A percentile compares a stretch with the other conserved stretches of the same genome.
Conservation (phyloP, 2,113 vertebrate species). For the Bagarius yarrelli region DNA sequence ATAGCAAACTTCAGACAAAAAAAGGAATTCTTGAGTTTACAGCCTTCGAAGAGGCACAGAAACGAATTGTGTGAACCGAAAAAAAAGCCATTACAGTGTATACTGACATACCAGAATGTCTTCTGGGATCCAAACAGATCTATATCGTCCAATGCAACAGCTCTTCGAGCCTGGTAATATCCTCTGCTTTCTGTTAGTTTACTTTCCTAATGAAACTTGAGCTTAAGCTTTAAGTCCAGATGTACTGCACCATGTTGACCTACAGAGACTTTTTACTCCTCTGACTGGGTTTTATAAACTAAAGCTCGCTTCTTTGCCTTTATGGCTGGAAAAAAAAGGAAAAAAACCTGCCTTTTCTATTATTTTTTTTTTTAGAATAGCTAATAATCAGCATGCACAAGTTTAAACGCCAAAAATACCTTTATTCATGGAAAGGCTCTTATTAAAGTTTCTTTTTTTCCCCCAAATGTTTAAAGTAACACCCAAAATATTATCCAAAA, state of each 20-base stretch:
- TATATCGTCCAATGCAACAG: conserved; percentile 29
- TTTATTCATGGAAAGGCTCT: not conserved
- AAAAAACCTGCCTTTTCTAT: not conserved
- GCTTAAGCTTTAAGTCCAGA: conserved; percentile 21
- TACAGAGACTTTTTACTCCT: conserved; percentile 3
- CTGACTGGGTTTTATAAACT: not conserved
- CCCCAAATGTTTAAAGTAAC: conserved; percentile 26
- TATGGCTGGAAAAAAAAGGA: too few relatives aligned
- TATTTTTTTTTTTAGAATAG: not conserved
- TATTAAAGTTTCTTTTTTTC: not conserved
- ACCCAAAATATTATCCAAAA: conserved; percentile 21
- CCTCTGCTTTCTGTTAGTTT: conserved; percentile 27
- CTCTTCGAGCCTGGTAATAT: not conserved
- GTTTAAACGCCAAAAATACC: not conserved
- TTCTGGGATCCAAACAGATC: conserved; percentile 34
- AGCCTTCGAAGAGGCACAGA: conserved; percentile 6
- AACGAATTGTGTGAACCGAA: not conserved
- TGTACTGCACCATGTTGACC: not conserved
- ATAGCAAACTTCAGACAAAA: conserved; percentile 28
- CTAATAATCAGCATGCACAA: not conserved
- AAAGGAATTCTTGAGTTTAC: conserved; percentile 21
- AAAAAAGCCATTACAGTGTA: conserved; percentile 6
- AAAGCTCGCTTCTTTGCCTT: not conserved
- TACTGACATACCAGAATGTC: conserved; percentile 32
- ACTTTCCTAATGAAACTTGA: conserved; percentile 38